Base-by-base conservation (phyloP, 2,888 invertebrate genomes). In the Macrosoma leucophasiata region DNA sequence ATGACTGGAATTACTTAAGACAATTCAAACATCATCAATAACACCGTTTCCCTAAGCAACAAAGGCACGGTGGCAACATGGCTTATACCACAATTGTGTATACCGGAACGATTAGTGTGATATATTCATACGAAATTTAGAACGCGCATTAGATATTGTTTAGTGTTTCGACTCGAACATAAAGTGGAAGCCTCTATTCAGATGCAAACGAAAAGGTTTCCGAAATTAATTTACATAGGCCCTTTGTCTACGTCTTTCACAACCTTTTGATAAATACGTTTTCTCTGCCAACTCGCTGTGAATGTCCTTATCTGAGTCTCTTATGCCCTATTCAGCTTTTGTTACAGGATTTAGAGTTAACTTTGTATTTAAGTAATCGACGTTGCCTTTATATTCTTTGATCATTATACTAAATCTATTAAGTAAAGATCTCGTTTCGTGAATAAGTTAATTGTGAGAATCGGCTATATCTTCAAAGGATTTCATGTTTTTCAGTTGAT, bases 161-260 rank as follows among this genome's bases (percentile, higher is more conserved):
- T 51, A 55, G 51, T 35, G 39, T 51, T 62, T 63, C 57, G 57
- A 68, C 62, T 60, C 58, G 43, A 44, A 49, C 45, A 43, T 55
- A 46, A 47, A 59, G 58, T 50, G 47, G 38, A 32, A n/a, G 41
- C 47, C 32, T 48, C 64, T 56, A 67, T 75, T 75, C 63, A 72
- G 53, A 66, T 68, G 65, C 57, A 55, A 63, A 66, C 56, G 62
- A 64, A 74, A 73, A 68, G 67, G 69, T 59, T 56, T 51, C 52
- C 57, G 64, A 69, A 75, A 72, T 75, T 74, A 76, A 79, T 79
- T 78, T 75, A 65, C 75, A 74, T 71, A 64, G 65, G 50, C 17
- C 62, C 55, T 69, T 72, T 76, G 69, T 74, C 24, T 7, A n/a
- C n/a, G n/a, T n/a, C n/a, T n/a, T n/a, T 48, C 42, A 58, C 50